A percentile compares a stretch with the other conserved stretches of the same genome.
These are phyloP conservation scores for Emydocephalus ijimae DNA, from an alignment of 2,113 vertebrate species.

Conservation along the genomic window DNA sequence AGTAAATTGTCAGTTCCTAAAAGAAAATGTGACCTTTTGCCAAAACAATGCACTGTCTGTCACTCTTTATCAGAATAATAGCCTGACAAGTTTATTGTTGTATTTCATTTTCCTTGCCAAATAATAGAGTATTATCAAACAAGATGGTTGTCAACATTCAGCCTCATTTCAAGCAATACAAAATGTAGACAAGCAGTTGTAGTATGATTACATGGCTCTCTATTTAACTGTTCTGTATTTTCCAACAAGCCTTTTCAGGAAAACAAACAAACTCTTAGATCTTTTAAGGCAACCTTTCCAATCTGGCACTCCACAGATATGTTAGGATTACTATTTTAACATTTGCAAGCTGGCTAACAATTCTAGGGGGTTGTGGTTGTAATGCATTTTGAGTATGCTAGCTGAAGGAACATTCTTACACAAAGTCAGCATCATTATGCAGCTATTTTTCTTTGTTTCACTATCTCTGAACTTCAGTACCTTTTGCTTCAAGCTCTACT, in stretches of 20 bases:
- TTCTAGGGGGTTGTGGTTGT: not conserved
- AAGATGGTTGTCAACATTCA: not conserved
- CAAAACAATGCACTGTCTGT: not conserved
- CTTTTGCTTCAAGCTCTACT: not conserved
- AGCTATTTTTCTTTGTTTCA: not conserved
- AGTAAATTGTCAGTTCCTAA: conserved; percentile 18
- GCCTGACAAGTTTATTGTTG: conserved; percentile 17
- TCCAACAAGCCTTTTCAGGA: not conserved
- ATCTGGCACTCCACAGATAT: not conserved
- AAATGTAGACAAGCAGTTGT: not conserved
- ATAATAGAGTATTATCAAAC: not conserved
- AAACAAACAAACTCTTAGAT: not conserved
- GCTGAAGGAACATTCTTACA: not conserved
- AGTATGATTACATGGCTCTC: not conserved
- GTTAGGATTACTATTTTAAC: not conserved
- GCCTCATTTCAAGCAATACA: not conserved
- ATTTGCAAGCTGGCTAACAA: not conserved
- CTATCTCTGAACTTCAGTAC: not conserved
- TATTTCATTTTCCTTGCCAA: conserved; percentile 9
- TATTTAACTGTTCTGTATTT: not conserved
- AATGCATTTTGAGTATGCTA: not conserved
- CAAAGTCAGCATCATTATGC: not conserved
- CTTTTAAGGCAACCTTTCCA: not conserved
- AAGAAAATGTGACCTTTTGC: conserved; percentile 27
- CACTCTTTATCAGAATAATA: not conserved